Evolutionary conservation across 2,888 invertebrate species (phyloP), one percentile per base, ranked within the genome.

Genomic region (Miltochrista miniata): DNA sequence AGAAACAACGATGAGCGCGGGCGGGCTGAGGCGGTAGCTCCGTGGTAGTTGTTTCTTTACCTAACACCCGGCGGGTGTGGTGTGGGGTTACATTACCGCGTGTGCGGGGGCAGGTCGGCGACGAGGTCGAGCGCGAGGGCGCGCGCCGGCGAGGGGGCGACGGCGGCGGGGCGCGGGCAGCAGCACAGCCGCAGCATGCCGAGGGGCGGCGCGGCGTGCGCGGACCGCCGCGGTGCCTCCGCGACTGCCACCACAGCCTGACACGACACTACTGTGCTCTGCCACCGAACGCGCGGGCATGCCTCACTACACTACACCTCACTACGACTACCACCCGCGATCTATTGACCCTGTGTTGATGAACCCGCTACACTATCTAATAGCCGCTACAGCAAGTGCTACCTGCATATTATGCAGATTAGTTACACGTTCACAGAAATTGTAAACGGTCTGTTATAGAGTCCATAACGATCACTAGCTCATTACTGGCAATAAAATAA

Each of bases 331-430:
- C 58, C 56, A 64, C 55, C 64, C 68, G 48, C 75, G 68, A 81
- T 81, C 79, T 78, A 81, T 82, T 74, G 68, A 70, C 69, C 70
- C 70, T 70, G 73, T 80, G 81, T 83, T 80, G 83, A 84, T 84
- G 82, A 84, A 82, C 83, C 73, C 81, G 76, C 74, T 58, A 46
- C 57, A 45, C 42, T 58, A 46, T 39, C 61, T 35, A 47, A 31
- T 40, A 37, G 15, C 13, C 9, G 18, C 30, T 31, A 31, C 11
- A 31, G 31, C 11, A 30, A 5, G 9, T 46, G 49, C 73, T 71
- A 70, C 81, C 83, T 76, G 79, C 82, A 83, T 83, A 76, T 80
- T 85, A 85, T 85, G 83, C 79, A 79, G 73, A 86, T 81, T 76
- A 71, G 68, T 57, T 70, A 55, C 5, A 53, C 52, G 54, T 70